Conservation (phyloP, 2,797 vertebrate species). For the Pseudochirops cupreus region DNA sequence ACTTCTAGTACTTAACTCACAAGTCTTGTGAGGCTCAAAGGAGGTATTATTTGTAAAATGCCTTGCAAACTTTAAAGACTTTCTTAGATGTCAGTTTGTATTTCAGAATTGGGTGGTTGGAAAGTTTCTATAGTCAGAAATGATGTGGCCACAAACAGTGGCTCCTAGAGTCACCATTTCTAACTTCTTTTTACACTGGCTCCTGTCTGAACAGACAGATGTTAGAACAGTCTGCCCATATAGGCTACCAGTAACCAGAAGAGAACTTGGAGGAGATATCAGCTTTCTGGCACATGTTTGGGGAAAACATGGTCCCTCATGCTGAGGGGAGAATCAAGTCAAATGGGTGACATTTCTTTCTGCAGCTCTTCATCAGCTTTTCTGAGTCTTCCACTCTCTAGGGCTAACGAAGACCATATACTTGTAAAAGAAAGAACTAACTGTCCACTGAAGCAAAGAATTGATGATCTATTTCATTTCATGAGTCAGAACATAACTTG, state of each 20-base stretch:
- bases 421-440: not conserved
- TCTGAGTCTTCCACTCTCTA: conserved; percentile 7
- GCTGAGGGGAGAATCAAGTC: not conserved
- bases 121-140: not conserved
- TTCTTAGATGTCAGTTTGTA: not conserved
- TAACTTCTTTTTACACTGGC: not conserved
- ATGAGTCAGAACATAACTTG: conserved; percentile 14
- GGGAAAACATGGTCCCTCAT: conserved; percentile 15
- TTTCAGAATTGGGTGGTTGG: not conserved
- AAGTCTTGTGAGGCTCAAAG: not conserved
- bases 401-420: conserved; percentile 28
- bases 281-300: not conserved
- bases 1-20: not conserved
- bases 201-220: not conserved
- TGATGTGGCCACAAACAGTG: not conserved
- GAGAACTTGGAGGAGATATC: not conserved
- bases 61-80: not conserved
- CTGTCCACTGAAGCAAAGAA: not conserved
- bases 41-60: not conserved
- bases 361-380: conserved; percentile 3
- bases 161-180: not conserved
- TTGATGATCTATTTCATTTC: conserved; percentile 35
- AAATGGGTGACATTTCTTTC: conserved; percentile 4
- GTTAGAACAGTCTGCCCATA: not conserved
- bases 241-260: not conserved